These are phyloP conservation scores for Lasioglossum leucozonium DNA, from an alignment of 2,888 invertebrate genomes.

Conservation along the genomic window DNA sequence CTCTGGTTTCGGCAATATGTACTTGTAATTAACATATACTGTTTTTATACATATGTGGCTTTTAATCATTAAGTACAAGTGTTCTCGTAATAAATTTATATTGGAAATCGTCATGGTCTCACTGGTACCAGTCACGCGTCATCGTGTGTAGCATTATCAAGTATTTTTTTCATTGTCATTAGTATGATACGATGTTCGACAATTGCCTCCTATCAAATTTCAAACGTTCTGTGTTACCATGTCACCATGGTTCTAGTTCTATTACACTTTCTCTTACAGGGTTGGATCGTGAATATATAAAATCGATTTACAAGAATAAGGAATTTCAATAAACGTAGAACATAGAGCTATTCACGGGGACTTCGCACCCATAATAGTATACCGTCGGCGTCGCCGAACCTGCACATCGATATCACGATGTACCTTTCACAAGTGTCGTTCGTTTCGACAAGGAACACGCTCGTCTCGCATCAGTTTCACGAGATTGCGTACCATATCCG, in stretches of 20 bases:
- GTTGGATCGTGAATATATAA: slow-evolving; percentile 45
- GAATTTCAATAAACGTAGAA: slow-evolving; percentile 42
- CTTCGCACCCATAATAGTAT: not conserved
- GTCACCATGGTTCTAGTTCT: slow-evolving; percentile 13
- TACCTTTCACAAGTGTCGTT: not conserved
- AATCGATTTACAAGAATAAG: slow-evolving; percentile 46
- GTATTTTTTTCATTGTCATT: not conserved
- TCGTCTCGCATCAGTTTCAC: not conserved
- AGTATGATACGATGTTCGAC: slow-evolving; percentile 20
- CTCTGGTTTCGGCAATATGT: slow-evolving; percentile 18
- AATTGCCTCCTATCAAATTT: slow-evolving; percentile 15
- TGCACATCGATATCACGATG: not conserved
- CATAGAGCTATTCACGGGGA: slow-evolving; percentile 22
- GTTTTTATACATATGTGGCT: slow-evolving; percentile 29
- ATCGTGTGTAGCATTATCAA: not conserved
- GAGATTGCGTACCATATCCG: not conserved
- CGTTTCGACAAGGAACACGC: not conserved
- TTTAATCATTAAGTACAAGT: slow-evolving; percentile 43
- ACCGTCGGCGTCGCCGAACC: not conserved
- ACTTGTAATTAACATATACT: slow-evolving; percentile 37
- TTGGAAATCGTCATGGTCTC: slow-evolving; percentile 16
- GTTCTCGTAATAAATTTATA: slow-evolving; percentile 38
- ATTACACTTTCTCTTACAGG: slow-evolving; percentile 17
- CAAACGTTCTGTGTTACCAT: not conserved
- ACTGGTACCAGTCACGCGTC: not conserved